A percentile compares a stretch with the other conserved stretches of the same genome.
Conservation (phyloP, 2,797 vertebrate species). For the Gallinago solitaria region DNA sequence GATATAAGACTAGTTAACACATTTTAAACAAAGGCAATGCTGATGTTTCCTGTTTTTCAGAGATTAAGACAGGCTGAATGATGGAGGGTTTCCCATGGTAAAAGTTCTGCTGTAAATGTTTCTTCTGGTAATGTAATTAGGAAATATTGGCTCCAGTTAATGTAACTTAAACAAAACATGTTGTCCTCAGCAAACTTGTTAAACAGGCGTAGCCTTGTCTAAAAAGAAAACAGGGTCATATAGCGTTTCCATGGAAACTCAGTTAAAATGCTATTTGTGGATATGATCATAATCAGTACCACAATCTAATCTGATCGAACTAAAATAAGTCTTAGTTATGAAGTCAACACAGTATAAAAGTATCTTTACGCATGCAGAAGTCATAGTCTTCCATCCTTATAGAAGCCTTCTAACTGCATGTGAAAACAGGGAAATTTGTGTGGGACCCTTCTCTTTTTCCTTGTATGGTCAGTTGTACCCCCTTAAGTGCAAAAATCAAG, state of each 20-base stretch:
- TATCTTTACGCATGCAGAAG: constrained; percentile 53
- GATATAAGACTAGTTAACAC: constrained; percentile 49
- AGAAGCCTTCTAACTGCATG: constrained; percentile 22
- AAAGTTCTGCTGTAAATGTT: constrained; percentile 63
- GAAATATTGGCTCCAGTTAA: constrained; percentile 77
- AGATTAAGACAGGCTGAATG: constrained; percentile 61
- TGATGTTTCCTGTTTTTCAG: constrained; percentile 60
- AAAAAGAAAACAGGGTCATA: constrained; percentile 63
- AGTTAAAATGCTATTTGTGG: constrained; percentile 75
- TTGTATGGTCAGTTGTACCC: neutral
- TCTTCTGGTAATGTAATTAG: constrained; percentile 82
- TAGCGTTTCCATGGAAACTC: constrained; percentile 76
- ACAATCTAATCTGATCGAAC: constrained; percentile 75
- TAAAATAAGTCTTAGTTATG: constrained; percentile 71
- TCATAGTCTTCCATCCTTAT: neutral
- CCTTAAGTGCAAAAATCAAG: neutral
- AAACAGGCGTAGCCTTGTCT: constrained; percentile 77
- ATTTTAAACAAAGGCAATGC: constrained; percentile 59
- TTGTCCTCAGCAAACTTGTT: constrained; percentile 76
- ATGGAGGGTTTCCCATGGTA: constrained; percentile 63
- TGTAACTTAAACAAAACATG: constrained; percentile 79
- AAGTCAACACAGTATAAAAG: constrained; percentile 49
- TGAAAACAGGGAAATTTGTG: neutral
- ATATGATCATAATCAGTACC: constrained; percentile 67
- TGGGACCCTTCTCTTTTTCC: neutral